Conservation (phyloP, 92 coral and sea anemone genomes). For the Actinostola sp. region DNA sequence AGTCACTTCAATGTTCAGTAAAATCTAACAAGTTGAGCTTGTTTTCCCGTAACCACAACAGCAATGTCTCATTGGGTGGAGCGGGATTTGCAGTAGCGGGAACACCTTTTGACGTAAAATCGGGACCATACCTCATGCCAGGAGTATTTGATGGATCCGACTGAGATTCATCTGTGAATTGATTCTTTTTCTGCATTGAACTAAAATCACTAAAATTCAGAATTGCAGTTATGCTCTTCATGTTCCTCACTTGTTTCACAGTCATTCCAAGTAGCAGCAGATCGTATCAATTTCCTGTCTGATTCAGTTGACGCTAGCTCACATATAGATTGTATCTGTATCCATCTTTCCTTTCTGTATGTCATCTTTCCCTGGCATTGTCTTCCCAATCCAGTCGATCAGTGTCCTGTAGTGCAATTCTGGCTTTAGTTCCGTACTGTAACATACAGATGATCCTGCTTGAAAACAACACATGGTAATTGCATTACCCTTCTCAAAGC, state of each 20-base stretch:
- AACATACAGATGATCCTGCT: constrained; percentile 36
- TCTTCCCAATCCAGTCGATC: constrained; percentile 47
- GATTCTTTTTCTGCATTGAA: background rate
- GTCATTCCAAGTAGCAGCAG: constrained; percentile 57
- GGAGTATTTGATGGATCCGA: constrained; percentile 1
- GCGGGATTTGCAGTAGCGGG: constrained; percentile 28
- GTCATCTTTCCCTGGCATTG: constrained; percentile 28
- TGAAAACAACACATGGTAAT: constrained; percentile 48
- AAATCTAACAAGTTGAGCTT: constrained; percentile 50
- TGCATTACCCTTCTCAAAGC: constrained; percentile 67
- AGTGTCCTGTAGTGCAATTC: background rate
- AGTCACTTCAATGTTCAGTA: constrained; percentile 35
- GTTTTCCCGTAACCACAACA: constrained; percentile 52
- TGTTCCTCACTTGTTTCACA: constrained; percentile 5
- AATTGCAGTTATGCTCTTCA: background rate
- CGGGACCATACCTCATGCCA: constrained; percentile 11
- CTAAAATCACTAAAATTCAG: background rate
- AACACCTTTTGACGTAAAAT: background rate
- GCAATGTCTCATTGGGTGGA: constrained; percentile 43
- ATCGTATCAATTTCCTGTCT: constrained; percentile 40
- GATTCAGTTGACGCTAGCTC: constrained; percentile 52
- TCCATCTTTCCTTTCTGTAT: constrained; percentile 8
- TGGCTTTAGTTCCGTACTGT: constrained; percentile 29
- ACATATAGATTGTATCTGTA: constrained; percentile 57
- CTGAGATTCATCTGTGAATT: constrained; percentile 7